Conservation (phyloP, 2,888 invertebrate genomes). For the Neuroscelio doddi region DNA sequence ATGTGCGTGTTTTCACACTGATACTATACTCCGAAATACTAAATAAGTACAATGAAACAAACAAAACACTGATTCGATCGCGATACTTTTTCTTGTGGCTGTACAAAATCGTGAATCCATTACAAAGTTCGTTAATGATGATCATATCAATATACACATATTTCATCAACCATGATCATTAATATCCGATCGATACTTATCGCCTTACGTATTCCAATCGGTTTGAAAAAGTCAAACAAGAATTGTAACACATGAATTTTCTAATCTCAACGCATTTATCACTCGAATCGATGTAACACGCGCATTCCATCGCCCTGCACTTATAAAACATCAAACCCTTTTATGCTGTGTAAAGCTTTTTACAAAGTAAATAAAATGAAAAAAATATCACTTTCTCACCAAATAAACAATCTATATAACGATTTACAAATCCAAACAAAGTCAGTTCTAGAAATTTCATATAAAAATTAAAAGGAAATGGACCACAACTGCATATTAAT, state of each 20-base stretch:
- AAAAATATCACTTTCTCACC: no score
- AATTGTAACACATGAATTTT: neutral
- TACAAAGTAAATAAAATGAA: no score
- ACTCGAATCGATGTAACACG: neutral
- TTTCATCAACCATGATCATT: slow-evolving; percentile 1
- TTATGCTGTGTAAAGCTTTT: no score
- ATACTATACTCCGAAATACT: neutral
- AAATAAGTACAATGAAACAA: neutral
- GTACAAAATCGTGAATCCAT: neutral
- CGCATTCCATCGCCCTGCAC: no score
- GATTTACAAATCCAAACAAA: no score
- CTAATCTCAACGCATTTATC: neutral
- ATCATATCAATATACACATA: slow-evolving; percentile 2
- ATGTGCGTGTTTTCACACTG: neutral
- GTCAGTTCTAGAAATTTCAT: no score
- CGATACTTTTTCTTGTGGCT: neutral
- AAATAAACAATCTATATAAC: no score
- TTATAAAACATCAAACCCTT: no score
- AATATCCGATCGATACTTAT: slow-evolving; percentile 1
- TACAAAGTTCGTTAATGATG: neutral
- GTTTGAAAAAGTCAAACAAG: no score
- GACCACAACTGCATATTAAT: no score
- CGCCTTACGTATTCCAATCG: neutral
- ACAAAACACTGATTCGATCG: neutral
- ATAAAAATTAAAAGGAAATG: no score